Conservation (phyloP, 2,113 vertebrate genomes). For the Gallinago jamesoni region DNA sequence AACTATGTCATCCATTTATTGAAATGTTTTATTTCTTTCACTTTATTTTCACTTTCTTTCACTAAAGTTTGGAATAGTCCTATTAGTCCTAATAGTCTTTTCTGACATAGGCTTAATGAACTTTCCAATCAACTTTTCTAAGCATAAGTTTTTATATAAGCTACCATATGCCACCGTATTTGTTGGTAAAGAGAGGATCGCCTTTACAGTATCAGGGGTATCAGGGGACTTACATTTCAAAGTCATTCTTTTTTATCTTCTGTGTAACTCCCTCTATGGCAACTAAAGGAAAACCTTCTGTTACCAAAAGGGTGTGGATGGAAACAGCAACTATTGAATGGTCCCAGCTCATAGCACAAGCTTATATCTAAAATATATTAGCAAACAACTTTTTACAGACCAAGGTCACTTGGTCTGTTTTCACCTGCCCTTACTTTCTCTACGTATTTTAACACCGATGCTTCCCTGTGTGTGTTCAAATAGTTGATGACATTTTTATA, state of each 20-base stretch:
- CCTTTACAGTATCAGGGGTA: background rate
- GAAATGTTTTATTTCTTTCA: background rate
- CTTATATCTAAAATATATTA: background rate
- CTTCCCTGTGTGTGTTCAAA: background rate
- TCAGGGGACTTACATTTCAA: background rate
- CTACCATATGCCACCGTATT: accelerated
- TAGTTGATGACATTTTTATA: background rate
- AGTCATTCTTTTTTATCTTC: background rate
- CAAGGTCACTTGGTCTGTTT: background rate
- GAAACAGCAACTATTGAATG: background rate
- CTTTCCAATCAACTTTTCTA: background rate
- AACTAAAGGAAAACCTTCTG: background rate
- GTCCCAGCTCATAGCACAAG: background rate
- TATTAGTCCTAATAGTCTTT: background rate
- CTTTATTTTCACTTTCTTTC: too few relatives aligned
- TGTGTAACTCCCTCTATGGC: background rate
- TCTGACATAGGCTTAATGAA: background rate
- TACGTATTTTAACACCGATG: background rate
- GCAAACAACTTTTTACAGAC: background rate
- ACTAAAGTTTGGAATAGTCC: background rate
- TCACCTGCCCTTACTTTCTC: background rate
- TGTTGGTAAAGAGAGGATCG: background rate
- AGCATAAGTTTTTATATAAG: background rate
- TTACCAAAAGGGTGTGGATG: background rate
- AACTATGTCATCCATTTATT: background rate